A percentile compares a stretch with the other conserved stretches of the same genome.
Evolutionary conservation across 2,113 vertebrate species (phyloP).

Genomic region (Morone saxatilis): DNA sequence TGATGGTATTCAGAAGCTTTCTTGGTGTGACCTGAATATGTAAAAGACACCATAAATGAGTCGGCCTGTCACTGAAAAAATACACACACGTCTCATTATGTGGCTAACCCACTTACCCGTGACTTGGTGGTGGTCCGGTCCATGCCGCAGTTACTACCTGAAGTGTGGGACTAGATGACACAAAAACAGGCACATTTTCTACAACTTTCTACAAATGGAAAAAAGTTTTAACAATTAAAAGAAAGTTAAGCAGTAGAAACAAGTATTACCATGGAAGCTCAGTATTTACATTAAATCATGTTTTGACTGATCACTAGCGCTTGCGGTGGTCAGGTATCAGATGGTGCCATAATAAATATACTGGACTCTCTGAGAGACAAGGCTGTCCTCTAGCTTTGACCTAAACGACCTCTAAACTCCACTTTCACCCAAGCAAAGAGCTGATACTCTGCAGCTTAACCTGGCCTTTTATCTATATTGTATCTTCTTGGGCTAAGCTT

Average conservation of each 20-base stretch:
- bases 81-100: not conserved
- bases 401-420: not conserved
- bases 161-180: slow-evolving; percentile 71
- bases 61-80: not conserved
- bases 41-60: not conserved
- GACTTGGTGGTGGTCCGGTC: slow-evolving; percentile 73
- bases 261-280: too few relatives aligned
- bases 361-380: too few relatives aligned
- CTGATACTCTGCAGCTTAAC: too few relatives aligned
- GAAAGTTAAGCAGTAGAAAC: too few relatives aligned
- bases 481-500: too few relatives aligned
- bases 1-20: slow-evolving; percentile 85
- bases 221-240: not conserved
- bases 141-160: slow-evolving; percentile 51
- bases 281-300: too few relatives aligned
- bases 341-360: too few relatives aligned
- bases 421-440: too few relatives aligned
- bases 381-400: too few relatives aligned
- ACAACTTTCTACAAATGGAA: not conserved
- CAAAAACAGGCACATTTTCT: not conserved
- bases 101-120: slow-evolving; percentile 60
- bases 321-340: too few relatives aligned
- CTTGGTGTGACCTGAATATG: slow-evolving; percentile 83
- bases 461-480: too few relatives aligned
- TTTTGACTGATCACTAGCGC: too few relatives aligned